Percentiles rank a stretch among this genome's conserved stretches.
Evolutionary conservation across 2,888 invertebrate species (phyloP).

Genomic region (Laspeyria flexula): DNA sequence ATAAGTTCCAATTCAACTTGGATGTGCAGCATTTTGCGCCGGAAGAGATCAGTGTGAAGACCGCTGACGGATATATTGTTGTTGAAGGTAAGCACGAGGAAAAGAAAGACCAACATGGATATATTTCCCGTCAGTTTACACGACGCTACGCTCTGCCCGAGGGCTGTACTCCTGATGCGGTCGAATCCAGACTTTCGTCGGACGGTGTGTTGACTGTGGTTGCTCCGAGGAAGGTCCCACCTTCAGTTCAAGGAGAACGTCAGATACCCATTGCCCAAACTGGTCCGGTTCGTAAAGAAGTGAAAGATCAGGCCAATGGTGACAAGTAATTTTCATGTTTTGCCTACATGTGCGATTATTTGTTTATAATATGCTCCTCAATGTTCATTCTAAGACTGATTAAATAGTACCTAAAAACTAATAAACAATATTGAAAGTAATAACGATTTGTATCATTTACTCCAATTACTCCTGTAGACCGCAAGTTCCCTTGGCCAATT

Average conservation of each 20-base stretch:
- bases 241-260: constrained; percentile 76
- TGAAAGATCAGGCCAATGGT: constrained; percentile 80
- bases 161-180: constrained; percentile 88
- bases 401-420: no score
- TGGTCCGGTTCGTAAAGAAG: constrained; percentile 84
- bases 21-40: constrained; percentile 92
- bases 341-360: not conserved
- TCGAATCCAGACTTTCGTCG: constrained; percentile 90
- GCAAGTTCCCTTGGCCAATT: no score
- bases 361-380: no score
- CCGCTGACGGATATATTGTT: constrained; percentile 89
- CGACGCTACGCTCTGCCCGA: constrained; percentile 92
- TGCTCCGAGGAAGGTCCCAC: constrained; percentile 83
- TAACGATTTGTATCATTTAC: no score
- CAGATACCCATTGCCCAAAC: constrained; percentile 87
- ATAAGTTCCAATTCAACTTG: constrained; percentile 86
- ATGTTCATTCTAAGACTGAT: no score
- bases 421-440: no score
- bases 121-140: constrained; percentile 90
- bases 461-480: no score
- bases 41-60: constrained; percentile 91
- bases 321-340: constrained; percentile 47
- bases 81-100: constrained; percentile 93
- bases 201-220: constrained; percentile 91
- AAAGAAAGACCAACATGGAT: constrained; percentile 91